Evolutionary conservation across 2,888 invertebrate species (phyloP), one percentile per base, ranked within the genome.

Genomic region (Stenchaetothrips biformis): DNA sequence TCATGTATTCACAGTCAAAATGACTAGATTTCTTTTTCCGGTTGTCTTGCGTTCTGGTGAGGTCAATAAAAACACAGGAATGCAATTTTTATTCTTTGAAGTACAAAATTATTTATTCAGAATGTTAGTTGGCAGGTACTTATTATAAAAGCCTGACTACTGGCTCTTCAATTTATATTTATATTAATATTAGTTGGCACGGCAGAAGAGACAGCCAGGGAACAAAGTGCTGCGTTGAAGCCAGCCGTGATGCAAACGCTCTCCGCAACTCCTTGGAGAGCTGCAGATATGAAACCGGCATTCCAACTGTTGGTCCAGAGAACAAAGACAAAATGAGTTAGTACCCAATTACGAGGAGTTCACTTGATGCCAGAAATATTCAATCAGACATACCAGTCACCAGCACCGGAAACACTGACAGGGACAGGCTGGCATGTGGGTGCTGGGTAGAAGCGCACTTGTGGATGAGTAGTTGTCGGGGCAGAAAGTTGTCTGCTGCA

Each of bases 321-420:
- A 37, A 37, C 37, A 37, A 37, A 37, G 4, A 2, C 37, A 37
- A 37, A 37, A 37, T 37, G 37, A 37, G 37, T 37, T 4, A 37
- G 4, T 37, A 37, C 2, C 2, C 37, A 37, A 37, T 37, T 4
- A 37, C 4, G 37, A 37, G 4, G 37, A 37, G 37, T 25, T 11
- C 4, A 21, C 25, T 4, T 11, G 8, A 25, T 25, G n/a, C 11
- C 11, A n/a, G 2, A 67, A 9, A 67, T 21, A 21, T 7, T 74
- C 37, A 4, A 74, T 74, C 25, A 4, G 25, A 79, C 79, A 37
- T 81, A 82, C 83, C 83, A 82, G 80, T 83, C 83, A 47, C 83
- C 83, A 37, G 82, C 83, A 79, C 83, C 83, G 11, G 82, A 82
- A 48, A 80, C 81, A 48, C 82, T 83, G 78, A 80, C 80, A 18